A percentile compares a stretch with the other conserved stretches of the same genome.
Evolutionary conservation across 2,113 vertebrate genomes (phyloP).

Genomic region (Caracal caracal): DNA sequence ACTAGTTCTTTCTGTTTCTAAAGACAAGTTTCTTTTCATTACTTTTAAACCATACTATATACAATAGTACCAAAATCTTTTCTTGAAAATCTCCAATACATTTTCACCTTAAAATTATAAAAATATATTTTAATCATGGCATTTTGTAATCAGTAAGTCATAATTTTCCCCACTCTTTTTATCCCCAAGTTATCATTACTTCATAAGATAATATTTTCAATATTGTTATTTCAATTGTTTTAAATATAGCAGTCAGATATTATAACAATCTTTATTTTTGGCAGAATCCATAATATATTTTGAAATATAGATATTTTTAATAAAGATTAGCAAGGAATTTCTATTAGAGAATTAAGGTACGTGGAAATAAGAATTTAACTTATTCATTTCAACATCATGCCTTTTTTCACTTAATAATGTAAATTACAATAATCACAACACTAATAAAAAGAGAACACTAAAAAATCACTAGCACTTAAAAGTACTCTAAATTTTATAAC

Average conservation of each 20-base stretch:
- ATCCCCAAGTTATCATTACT: neutral
- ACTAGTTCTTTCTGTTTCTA: neutral
- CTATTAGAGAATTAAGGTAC: neutral
- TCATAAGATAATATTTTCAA: neutral
- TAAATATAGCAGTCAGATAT: neutral
- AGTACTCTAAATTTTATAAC: neutral
- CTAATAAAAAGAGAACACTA: neutral
- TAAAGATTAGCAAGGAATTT: neutral
- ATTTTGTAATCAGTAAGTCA: neutral
- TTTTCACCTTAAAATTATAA: constrained; percentile 7
- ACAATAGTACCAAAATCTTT: neutral
- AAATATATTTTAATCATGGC: neutral
- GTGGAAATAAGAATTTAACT: neutral
- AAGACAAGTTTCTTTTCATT: neutral
- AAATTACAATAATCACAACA: neutral
- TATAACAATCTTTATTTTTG: neutral
- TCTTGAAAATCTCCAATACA: neutral
- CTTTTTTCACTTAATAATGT: neutral
- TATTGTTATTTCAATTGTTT: neutral
- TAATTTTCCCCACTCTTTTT: neutral
- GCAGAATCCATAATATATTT: neutral
- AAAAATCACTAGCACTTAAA: neutral
- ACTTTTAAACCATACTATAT: neutral
- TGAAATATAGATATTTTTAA: neutral
- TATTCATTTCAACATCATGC: neutral